A percentile compares a stretch with the other conserved stretches of the same genome.
These are phyloP conservation scores for Zygaena filipendulae DNA, from an alignment of 2,888 invertebrate genomes.

Conservation along the genomic window DNA sequence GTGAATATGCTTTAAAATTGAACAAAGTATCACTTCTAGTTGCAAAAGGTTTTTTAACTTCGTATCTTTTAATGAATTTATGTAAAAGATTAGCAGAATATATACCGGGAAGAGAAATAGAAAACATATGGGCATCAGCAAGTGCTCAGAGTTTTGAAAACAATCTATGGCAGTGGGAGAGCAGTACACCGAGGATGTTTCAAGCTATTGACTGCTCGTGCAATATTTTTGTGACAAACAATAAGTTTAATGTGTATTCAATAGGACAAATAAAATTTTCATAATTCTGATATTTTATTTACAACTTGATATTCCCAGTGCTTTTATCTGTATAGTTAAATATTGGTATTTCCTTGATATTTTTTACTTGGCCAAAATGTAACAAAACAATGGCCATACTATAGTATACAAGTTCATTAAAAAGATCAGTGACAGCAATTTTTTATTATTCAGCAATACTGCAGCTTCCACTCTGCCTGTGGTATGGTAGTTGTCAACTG, in stretches of 20 bases:
- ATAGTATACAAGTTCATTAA: too few species aligned
- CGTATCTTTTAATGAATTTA: slow-evolving; percentile 25
- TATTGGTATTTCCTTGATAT: too few species aligned
- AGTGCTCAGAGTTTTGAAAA: slow-evolving; percentile 47
- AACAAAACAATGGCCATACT: too few species aligned
- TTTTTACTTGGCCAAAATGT: too few species aligned
- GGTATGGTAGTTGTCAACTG: too few species aligned
- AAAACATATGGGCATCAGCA: slow-evolving; percentile 40
- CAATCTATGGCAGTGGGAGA: slow-evolving; percentile 39
- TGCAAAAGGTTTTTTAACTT: slow-evolving; percentile 40
- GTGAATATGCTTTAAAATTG: slow-evolving; percentile 31
- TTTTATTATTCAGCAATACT: too few species aligned
- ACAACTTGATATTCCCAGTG: slow-evolving; percentile 2
- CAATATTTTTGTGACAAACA: slow-evolving; percentile 37
- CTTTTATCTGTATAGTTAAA: slow-evolving; percentile 11
- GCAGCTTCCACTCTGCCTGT: too few species aligned
- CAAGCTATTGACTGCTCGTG: slow-evolving; percentile 42
- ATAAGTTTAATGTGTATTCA: slow-evolving; percentile 27
- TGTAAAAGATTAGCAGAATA: slow-evolving; percentile 30
- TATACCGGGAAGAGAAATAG: slow-evolving; percentile 27
- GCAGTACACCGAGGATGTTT: slow-evolving; percentile 34
- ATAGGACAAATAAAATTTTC: slow-evolving; percentile 53
- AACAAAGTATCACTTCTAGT: slow-evolving; percentile 36
- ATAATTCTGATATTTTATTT: slow-evolving; percentile 17
- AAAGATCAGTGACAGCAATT: too few species aligned